Percentiles rank a stretch among this genome's conserved stretches.
Evolutionary conservation across 2,113 vertebrate genomes (phyloP).

Genomic region (Heterotis niloticus): DNA sequence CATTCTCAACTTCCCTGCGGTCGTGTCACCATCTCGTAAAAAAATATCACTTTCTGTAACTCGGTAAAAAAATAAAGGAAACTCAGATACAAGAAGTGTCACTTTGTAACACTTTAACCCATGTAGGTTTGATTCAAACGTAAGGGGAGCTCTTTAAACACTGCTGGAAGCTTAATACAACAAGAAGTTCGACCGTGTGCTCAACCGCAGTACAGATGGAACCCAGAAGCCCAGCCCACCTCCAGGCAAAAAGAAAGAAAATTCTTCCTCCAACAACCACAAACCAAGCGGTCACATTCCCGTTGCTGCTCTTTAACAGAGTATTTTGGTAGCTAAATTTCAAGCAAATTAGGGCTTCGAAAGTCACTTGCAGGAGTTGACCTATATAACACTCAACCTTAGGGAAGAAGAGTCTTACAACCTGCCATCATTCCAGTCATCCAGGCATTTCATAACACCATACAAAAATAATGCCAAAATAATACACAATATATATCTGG

Average conservation of each 20-base stretch:
- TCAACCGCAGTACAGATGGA: too few relatives aligned
- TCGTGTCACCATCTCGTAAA: background rate
- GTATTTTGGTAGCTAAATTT: too few relatives aligned
- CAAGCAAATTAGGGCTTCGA: too few relatives aligned
- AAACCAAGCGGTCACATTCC: too few relatives aligned
- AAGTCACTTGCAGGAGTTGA: background rate
- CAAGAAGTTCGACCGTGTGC: background rate
- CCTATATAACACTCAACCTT: background rate
- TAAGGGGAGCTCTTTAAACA: background rate
- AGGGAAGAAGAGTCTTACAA: background rate
- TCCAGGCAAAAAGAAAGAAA: too few relatives aligned
- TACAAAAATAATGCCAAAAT: constrained; percentile 59
- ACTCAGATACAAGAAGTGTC: background rate
- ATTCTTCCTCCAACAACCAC: too few relatives aligned
- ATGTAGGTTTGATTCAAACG: constrained; percentile 1
- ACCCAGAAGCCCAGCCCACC: too few relatives aligned
- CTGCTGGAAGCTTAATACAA: constrained; percentile 7
- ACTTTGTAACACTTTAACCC: background rate
- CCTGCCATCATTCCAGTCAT: constrained; percentile 56
- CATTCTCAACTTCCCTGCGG: background rate
- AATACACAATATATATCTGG: constrained; percentile 60
- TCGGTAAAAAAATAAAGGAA: background rate
- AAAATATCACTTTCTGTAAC: background rate
- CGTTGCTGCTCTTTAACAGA: too few relatives aligned
- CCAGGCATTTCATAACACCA: constrained; percentile 53